Percentiles rank a stretch among this genome's conserved stretches.
These are phyloP conservation scores for Drosophila orosa DNA, from an alignment of 1,140 invertebrate genomes.

Conservation along the genomic window DNA sequence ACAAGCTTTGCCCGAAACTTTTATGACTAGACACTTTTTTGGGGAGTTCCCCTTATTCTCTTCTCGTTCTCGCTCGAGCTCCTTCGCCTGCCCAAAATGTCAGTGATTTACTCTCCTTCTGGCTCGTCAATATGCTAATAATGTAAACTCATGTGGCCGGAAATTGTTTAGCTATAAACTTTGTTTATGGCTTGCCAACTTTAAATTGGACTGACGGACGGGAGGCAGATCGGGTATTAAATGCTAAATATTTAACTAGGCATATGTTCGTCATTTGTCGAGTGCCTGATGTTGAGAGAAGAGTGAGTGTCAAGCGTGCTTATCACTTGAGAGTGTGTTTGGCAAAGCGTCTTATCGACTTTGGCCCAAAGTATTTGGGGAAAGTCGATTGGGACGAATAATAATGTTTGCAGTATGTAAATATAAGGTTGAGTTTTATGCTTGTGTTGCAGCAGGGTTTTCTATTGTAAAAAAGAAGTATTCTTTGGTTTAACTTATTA, in stretches of 20 bases:
- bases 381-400: slow-evolving; percentile 8
- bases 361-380: slow-evolving; percentile 11
- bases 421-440: not conserved
- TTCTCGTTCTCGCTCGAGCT: not conserved
- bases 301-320: slow-evolving; percentile 33
- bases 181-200: slow-evolving; percentile 64
- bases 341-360: slow-evolving; percentile 33
- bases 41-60: slow-evolving; percentile 16
- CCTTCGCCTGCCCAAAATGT: not conserved
- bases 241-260: slow-evolving; percentile 55
- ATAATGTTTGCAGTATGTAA: slow-evolving; percentile 10
- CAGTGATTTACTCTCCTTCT: slow-evolving; percentile 45
- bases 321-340: slow-evolving; percentile 45
- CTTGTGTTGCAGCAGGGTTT: not conserved
- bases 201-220: slow-evolving; percentile 37
- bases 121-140: slow-evolving; percentile 75
- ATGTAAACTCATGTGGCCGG: slow-evolving; percentile 70
- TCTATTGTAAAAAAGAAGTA: not conserved
- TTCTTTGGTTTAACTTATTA: not conserved
- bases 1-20: slow-evolving; percentile 61
- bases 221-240: slow-evolving; percentile 24
- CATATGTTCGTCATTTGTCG: slow-evolving; percentile 43
- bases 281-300: slow-evolving; percentile 26
- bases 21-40: slow-evolving; percentile 77
- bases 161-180: slow-evolving; percentile 78